phyloP scores from a whole-genome alignment of 2,113 vertebrate species.

The Sterrhoptilus dennistouni region DNA sequence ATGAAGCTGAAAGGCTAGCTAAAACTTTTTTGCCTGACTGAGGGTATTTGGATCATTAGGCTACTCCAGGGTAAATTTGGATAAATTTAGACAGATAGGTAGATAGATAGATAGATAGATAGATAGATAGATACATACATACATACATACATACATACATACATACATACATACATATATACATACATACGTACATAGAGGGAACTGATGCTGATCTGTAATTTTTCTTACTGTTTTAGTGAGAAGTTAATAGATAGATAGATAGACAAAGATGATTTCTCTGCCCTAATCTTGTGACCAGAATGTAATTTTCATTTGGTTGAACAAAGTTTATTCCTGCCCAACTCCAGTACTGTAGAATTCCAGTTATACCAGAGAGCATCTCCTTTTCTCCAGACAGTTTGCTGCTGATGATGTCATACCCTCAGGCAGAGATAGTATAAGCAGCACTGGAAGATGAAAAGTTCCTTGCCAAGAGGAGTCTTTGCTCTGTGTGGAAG shows the following conservation, averaged over 20 bases:
- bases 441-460: neutral
- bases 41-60: neutral
- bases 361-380: neutral
- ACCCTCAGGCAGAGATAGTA: too few species aligned
- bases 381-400: neutral
- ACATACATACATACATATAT: too few species aligned
- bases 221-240: neutral
- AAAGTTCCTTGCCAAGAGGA: neutral
- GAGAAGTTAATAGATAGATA: neutral
- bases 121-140: neutral
- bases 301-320: neutral
- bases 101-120: neutral
- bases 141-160: too few species aligned
- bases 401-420: neutral
- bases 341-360: neutral
- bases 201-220: neutral
- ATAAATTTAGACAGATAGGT: neutral
- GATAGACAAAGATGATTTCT: neutral
- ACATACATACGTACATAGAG: too few species aligned
- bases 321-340: neutral
- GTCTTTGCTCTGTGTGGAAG: neutral
- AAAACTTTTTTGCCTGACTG: neutral
- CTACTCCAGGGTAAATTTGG: neutral
- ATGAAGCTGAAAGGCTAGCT: neutral
- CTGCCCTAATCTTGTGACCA: neutral